Percentiles rank a stretch among this genome's conserved stretches.
These are phyloP conservation scores for Nebria salina DNA, from an alignment of 2,888 invertebrate species.

Conservation along the genomic window DNA sequence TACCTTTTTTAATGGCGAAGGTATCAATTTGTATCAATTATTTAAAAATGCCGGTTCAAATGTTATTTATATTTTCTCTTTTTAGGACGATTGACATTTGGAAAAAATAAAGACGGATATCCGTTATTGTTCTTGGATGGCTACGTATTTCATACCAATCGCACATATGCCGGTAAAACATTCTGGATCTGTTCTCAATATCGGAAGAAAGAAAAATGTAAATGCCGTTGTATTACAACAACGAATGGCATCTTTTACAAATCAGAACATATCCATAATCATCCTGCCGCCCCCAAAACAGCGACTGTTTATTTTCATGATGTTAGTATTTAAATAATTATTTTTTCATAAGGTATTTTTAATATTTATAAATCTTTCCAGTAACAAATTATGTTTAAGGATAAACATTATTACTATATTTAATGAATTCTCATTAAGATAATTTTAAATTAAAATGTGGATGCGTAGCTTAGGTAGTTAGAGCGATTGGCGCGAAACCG, in stretches of 20 bases:
- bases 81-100: conserved; percentile 23
- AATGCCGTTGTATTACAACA: conserved; percentile 40
- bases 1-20: not conserved
- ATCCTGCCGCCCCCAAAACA: conserved; percentile 40
- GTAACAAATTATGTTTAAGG: no score
- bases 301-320: not conserved
- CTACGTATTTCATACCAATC: conserved; percentile 52
- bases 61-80: not conserved
- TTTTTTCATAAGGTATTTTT: not conserved
- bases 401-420: no score
- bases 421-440: no score
- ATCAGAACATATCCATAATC: conserved; percentile 32
- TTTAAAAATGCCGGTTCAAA: not conserved
- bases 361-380: not conserved
- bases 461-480: no score
- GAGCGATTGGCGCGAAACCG: no score
- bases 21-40: not conserved
- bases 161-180: conserved; percentile 51
- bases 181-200: conserved; percentile 55
- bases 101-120: conserved; percentile 20
- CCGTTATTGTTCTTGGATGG: conserved; percentile 53
- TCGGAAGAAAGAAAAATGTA: conserved; percentile 51
- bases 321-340: not conserved
- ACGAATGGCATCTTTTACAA: conserved; percentile 22
- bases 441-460: no score